Evolutionary conservation across 2,888 invertebrate species (phyloP), one percentile per base, ranked within the genome.

Genomic region (Ormyrus labotus): DNA sequence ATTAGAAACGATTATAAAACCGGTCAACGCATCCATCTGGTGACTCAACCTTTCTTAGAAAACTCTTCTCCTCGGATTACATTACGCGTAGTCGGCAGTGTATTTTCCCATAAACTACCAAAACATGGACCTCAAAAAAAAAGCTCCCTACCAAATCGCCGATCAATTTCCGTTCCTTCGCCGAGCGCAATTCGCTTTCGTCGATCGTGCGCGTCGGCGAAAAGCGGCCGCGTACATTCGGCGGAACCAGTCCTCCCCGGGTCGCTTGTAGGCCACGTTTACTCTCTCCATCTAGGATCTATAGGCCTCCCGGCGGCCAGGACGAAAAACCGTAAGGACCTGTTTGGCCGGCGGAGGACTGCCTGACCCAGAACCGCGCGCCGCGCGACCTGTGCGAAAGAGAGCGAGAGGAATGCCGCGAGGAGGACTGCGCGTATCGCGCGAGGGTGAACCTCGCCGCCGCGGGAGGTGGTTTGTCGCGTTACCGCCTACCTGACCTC

Each of bases 301-400:
- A 0, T 34, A 34, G 34, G 34, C 34, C 34, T 34, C 34, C 34
- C 34, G 34, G 50, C 76, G 83, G 81, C 80, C 63, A 80, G 79
- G 74, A 84, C 81, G 61, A 79, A 82, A 84, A 82, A 82, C 83
- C 83, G 83, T 83, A 84, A 84, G 82, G 79, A 86, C 83, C 83
- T 81, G 72, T 77, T 80, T 68, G 78, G 8, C 34, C 34, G 34
- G 34, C 34, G 34, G 34, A 34, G 80, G 65, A 69, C 81, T 34
- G 34, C 68, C 77, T 81, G 80, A 80, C 80, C 80, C 58, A 72
- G 71, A 76, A 76, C 67, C 13, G 6, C 13, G 6, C 58, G 10
- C 34, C 34, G 34, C 34, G 34, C 34, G 34, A 34, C 34, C 34
- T 7, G 58, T n/a, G 13, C 19, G 68, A 13, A 50, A 50, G 70